phyloP scores from a whole-genome alignment of 2,888 invertebrate species.

The Hirudinaria manillensis region DNA sequence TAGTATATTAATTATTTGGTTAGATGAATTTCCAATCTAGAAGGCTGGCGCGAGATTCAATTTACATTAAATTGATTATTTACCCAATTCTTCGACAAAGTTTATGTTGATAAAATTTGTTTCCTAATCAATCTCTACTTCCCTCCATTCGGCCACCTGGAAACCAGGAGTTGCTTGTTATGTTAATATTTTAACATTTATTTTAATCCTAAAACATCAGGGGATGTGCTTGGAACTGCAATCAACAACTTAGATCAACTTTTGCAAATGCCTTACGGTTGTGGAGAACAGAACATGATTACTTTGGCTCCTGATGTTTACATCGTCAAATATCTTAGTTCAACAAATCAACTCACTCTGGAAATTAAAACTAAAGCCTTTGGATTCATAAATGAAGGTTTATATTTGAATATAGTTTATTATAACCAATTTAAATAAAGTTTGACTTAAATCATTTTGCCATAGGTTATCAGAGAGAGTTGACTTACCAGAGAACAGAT shows the following conservation, averaged over 20 bases:
- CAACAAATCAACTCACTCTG: slow-evolving; percentile 65
- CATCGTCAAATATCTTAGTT: slow-evolving; percentile 75
- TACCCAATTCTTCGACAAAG: slow-evolving; percentile 75
- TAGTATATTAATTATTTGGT: too few species aligned
- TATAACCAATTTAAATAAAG: too few species aligned
- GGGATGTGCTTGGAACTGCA: slow-evolving; percentile 74
- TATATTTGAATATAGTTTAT: too few species aligned
- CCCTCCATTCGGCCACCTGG: too few species aligned
- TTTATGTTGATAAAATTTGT: slow-evolving; percentile 66
- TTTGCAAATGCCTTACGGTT: slow-evolving; percentile 75
- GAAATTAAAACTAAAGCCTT: slow-evolving; percentile 64
- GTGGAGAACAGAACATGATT: slow-evolving; percentile 87
- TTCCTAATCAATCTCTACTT: slow-evolving; percentile 63
- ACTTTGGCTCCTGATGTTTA: slow-evolving; percentile 85
- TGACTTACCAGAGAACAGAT: slow-evolving; percentile 77
- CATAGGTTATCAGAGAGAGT: slow-evolving; percentile 75
- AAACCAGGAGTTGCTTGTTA: too few species aligned
- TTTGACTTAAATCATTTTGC: background rate
- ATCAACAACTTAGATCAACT: slow-evolving; percentile 71
- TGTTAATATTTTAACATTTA: too few species aligned
- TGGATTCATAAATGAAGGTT: slow-evolving; percentile 57
- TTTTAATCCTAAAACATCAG: slow-evolving; percentile 47
- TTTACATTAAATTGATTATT: slow-evolving; percentile 80
- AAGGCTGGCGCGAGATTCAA: too few species aligned
- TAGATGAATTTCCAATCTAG: too few species aligned